Percentiles rank a stretch among this genome's conserved stretches.
These are phyloP conservation scores for Panorpa germanica DNA, from an alignment of 2,888 invertebrate species.

Conservation along the genomic window DNA sequence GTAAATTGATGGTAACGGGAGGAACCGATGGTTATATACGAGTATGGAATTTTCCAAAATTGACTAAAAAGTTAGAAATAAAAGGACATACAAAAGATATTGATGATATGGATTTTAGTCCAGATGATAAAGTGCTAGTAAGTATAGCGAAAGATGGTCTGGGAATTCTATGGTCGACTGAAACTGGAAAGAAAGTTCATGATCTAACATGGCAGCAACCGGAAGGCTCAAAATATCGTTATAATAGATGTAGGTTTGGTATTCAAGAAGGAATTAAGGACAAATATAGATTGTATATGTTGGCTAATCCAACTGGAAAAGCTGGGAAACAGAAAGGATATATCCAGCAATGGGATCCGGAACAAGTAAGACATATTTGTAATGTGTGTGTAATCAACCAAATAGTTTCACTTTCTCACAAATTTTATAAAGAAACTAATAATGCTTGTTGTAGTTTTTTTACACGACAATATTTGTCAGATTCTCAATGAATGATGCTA, in stretches of 20 bases:
- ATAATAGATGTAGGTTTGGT: constrained; percentile 66
- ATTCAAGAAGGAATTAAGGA: constrained; percentile 45
- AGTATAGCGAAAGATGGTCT: constrained; percentile 79
- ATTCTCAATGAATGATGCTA: too few species aligned
- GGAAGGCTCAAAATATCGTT: constrained; percentile 61
- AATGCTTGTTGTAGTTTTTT: too few species aligned
- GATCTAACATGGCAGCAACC: constrained; percentile 60
- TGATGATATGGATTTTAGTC: constrained; percentile 84
- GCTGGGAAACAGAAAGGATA: constrained; percentile 54
- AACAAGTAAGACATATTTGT: constrained; percentile 35
- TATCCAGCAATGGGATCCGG: constrained; percentile 61
- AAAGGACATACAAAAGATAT: constrained; percentile 78
- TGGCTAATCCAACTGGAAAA: constrained; percentile 61
- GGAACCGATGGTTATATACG: constrained; percentile 78
- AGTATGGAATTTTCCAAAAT: constrained; percentile 75
- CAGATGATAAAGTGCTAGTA: constrained; percentile 52
- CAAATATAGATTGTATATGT: constrained; percentile 49
- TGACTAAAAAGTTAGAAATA: constrained; percentile 48
- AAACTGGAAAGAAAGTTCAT: constrained; percentile 40
- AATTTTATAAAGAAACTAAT: too few species aligned
- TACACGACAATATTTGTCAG: too few species aligned
- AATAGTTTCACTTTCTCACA: too few species aligned
- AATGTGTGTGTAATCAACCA: too few species aligned
- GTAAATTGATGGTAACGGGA: constrained; percentile 73
- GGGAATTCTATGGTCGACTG: constrained; percentile 61